Evolutionary conservation across 2,888 invertebrate species (phyloP).

Genomic region (Aphrophora alni): DNA sequence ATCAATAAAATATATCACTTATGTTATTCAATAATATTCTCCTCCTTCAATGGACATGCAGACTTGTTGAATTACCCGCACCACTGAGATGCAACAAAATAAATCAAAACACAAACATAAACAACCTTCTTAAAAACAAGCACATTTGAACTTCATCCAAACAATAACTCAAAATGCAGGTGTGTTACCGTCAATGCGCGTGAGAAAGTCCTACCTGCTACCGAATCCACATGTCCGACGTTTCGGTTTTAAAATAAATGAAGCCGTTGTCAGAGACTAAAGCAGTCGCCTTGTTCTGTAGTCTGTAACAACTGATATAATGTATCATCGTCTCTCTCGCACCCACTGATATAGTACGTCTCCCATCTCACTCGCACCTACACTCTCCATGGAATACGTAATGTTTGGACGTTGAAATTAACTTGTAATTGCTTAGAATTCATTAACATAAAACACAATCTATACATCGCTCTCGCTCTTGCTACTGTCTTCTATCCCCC

Average conservation of each 20-base stretch:
- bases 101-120: no score
- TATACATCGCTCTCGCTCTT: neutral
- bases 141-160: neutral
- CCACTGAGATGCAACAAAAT: no score
- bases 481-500: neutral
- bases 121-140: neutral
- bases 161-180: neutral
- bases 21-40: no score
- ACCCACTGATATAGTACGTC: neutral
- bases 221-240: neutral
- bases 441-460: slow-evolving; percentile 50
- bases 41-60: no score
- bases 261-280: neutral
- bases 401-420: slow-evolving; percentile 47
- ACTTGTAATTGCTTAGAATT: slow-evolving; percentile 50
- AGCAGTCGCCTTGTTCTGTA: neutral
- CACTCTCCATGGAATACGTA: slow-evolving; percentile 40
- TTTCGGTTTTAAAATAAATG: slow-evolving; percentile 2
- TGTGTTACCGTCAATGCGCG: neutral
- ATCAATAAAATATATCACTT: no score
- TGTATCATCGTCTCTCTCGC: neutral
- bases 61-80: no score
- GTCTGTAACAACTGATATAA: neutral
- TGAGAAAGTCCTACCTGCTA: neutral
- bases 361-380: neutral